Conservation (phyloP, 2,113 vertebrate genomes). For the Trichechus manatus region DNA sequence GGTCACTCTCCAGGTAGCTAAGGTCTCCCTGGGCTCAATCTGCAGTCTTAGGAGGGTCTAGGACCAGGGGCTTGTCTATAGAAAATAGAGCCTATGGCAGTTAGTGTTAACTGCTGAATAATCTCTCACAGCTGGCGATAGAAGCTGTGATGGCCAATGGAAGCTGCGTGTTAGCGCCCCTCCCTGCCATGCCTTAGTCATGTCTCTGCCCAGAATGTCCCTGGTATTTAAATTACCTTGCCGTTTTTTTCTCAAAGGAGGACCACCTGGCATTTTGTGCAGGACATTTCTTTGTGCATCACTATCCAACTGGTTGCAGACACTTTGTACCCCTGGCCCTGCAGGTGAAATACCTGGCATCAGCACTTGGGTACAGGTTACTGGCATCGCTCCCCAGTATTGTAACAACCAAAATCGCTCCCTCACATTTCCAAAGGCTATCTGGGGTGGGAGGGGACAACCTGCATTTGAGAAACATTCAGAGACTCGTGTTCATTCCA, state of each 20-base stretch:
- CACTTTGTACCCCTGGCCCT: not conserved
- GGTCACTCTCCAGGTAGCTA: not conserved
- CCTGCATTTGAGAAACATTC: conserved; percentile 53
- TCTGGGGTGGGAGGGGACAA: not conserved
- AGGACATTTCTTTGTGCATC: not conserved
- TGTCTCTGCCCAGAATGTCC: not conserved
- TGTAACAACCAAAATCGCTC: not conserved
- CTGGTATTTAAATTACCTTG: not conserved
- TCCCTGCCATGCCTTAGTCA: too few relatives aligned
- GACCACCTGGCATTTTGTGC: not conserved
- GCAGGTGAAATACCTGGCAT: too few relatives aligned
- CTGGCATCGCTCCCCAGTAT: not conserved
- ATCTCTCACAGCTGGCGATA: too few relatives aligned
- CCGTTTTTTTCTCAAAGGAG: not conserved
- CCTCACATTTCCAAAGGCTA: not conserved
- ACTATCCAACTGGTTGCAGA: not conserved
- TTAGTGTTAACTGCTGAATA: too few relatives aligned
- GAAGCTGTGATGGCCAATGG: too few relatives aligned
- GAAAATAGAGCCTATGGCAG: too few relatives aligned
- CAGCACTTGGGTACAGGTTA: not conserved
- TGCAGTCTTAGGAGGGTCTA: not conserved
- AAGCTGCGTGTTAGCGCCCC: too few relatives aligned
- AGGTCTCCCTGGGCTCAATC: not conserved
- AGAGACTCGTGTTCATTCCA: conserved; percentile 20
- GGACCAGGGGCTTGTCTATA: not conserved